phyloP scores from a whole-genome alignment of 2,797 vertebrate genomes.

The Tenualosa thibaudeaui region DNA sequence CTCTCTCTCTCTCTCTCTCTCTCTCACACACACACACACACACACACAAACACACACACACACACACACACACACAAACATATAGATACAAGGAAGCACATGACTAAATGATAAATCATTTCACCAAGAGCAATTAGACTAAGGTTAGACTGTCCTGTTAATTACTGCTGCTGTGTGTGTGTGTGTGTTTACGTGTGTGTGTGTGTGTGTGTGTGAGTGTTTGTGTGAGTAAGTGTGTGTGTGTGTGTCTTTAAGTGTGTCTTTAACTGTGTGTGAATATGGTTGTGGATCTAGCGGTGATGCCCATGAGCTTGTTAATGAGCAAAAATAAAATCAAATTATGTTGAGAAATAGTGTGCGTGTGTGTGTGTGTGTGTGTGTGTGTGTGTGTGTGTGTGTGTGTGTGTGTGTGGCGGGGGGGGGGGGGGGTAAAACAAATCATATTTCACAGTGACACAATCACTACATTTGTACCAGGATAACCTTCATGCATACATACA shows the following conservation, averaged over 20 bases:
- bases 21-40: neutral
- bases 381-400: conserved; percentile 27
- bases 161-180: conserved; percentile 72
- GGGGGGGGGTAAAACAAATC: conserved; percentile 63
- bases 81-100: neutral
- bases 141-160: conserved; percentile 76
- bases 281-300: conserved; percentile 68
- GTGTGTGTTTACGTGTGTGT: conserved; percentile 57
- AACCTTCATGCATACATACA: conserved; percentile 33
- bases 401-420: neutral
- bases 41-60: neutral
- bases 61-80: neutral
- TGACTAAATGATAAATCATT: conserved; percentile 78
- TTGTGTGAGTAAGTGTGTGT: neutral
- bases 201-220: neutral
- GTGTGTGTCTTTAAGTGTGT: neutral
- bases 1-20: too few relatives aligned
- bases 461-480: conserved; percentile 67
- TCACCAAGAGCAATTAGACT: conserved; percentile 79
- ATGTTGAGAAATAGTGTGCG: conserved; percentile 52
- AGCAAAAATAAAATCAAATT: conserved; percentile 71
- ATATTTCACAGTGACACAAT: conserved; percentile 74
- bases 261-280: neutral
- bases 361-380: neutral
- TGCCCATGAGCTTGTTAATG: conserved; percentile 67